A percentile compares a stretch with the other conserved stretches of the same genome.
Evolutionary conservation across 1,140 invertebrate genomes (phyloP).

Genomic region (Phthorimaea operculella): DNA sequence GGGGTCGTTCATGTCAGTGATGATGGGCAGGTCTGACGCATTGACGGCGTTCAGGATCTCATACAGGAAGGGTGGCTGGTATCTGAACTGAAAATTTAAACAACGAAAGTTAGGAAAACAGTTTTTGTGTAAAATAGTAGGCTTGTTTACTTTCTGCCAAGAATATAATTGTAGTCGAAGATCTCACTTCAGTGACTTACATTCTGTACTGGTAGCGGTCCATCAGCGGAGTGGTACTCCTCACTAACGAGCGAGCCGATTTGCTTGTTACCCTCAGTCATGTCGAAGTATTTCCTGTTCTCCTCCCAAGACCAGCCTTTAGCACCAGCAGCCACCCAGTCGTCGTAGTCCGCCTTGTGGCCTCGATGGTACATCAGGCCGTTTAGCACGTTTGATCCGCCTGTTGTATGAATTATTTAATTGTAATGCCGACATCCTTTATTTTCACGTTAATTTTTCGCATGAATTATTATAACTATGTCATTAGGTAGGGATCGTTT

Average conservation of each 20-base stretch:
- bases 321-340: conserved; percentile 82
- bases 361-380: conserved; percentile 85
- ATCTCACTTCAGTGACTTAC: conserved; percentile 18
- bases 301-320: conserved; percentile 90
- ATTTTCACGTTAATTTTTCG: too few relatives aligned
- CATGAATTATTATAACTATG: too few relatives aligned
- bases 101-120: not conserved
- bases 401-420: conserved; percentile 48
- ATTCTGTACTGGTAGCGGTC: conserved; percentile 73
- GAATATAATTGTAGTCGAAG: not conserved
- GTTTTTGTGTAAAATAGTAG: not conserved
- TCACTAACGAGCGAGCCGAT: conserved; percentile 74
- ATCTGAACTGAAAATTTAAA: conserved; percentile 33
- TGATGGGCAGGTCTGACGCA: conserved; percentile 30
- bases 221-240: conserved; percentile 77
- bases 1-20: conserved; percentile 80
- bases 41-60: conserved; percentile 35
- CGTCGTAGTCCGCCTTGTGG: conserved; percentile 75
- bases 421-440: too few relatives aligned
- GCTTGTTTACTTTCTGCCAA: not conserved
- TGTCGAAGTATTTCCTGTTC: conserved; percentile 84
- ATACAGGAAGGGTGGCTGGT: conserved; percentile 32
- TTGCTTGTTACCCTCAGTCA: conserved; percentile 83
- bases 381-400: conserved; percentile 77
- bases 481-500: too few relatives aligned